These are phyloP conservation scores for Campaea margaritaria DNA, from an alignment of 2,888 invertebrate genomes.

Conservation along the genomic window DNA sequence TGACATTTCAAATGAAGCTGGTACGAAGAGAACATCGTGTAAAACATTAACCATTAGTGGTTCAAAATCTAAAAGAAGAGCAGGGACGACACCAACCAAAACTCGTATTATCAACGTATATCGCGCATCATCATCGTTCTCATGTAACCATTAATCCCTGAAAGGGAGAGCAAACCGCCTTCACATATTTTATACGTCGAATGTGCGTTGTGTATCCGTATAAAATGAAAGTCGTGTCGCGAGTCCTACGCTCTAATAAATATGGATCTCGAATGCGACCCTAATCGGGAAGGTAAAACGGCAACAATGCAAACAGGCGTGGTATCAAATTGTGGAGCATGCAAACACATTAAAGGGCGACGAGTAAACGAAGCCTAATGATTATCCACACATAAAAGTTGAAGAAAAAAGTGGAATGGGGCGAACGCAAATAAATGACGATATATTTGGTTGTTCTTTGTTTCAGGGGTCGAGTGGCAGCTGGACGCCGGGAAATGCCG, in stretches of 20 bases:
- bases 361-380: conserved; percentile 76
- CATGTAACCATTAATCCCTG: conserved; percentile 55
- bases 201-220: conserved; percentile 68
- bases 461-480: conserved; percentile 75
- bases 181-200: conserved; percentile 59
- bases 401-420: conserved; percentile 61
- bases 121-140: conserved; percentile 44
- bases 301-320: conserved; percentile 82
- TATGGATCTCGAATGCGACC: conserved; percentile 80
- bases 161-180: conserved; percentile 62
- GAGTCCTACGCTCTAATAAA: conserved; percentile 81
- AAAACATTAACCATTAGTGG: too few species aligned
- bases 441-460: conserved; percentile 79
- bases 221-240: conserved; percentile 81
- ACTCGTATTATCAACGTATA: conserved; percentile 13
- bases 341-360: conserved; percentile 81
- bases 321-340: conserved; percentile 80
- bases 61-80: too few species aligned
- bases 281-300: conserved; percentile 82
- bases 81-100: conserved; percentile 1
- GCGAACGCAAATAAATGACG: conserved; percentile 74
- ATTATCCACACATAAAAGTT: conserved; percentile 74
- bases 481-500: conserved; percentile 78
- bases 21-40: too few species aligned
- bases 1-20: too few species aligned